Evolutionary conservation across 1,140 invertebrate species (phyloP).

Genomic region (Papilio helenus): DNA sequence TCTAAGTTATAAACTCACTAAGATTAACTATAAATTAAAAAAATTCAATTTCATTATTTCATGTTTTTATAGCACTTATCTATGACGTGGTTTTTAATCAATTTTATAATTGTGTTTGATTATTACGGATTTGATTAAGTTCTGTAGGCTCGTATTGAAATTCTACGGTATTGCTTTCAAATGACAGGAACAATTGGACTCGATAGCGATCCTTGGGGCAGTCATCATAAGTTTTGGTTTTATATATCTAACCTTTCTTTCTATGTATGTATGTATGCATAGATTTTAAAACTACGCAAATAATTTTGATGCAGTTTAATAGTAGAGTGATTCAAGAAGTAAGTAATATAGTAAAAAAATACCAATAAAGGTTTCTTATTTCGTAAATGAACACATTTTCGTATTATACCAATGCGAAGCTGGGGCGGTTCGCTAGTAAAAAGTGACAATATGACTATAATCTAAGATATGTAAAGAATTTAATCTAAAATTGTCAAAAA

Average conservation of each 20-base stretch:
- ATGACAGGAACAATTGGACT: neutral
- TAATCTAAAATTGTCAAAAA: neutral
- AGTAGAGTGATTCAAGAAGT: too few relatives aligned
- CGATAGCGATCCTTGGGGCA: neutral
- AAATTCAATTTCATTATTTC: neutral
- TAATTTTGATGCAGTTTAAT: too few relatives aligned
- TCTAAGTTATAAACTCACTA: neutral
- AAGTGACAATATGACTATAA: neutral
- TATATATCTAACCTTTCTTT: too few relatives aligned
- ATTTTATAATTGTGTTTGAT: neutral
- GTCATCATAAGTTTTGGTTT: too few relatives aligned
- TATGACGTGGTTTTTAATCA: constrained; percentile 1
- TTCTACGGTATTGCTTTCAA: neutral
- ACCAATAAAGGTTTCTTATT: too few relatives aligned
- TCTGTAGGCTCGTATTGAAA: neutral
- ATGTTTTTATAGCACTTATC: neutral
- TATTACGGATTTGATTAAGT: neutral
- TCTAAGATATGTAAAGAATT: neutral
- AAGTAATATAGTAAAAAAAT: too few relatives aligned
- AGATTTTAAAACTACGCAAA: too few relatives aligned
- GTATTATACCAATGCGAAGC: too few relatives aligned
- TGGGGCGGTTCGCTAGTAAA: too few relatives aligned
- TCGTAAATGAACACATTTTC: too few relatives aligned
- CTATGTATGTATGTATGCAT: too few relatives aligned
- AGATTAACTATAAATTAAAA: neutral